Percentiles rank a stretch among this genome's conserved stretches.
Evolutionary conservation across 2,113 vertebrate species (phyloP).

Genomic region (Perognathus longimembris): DNA sequence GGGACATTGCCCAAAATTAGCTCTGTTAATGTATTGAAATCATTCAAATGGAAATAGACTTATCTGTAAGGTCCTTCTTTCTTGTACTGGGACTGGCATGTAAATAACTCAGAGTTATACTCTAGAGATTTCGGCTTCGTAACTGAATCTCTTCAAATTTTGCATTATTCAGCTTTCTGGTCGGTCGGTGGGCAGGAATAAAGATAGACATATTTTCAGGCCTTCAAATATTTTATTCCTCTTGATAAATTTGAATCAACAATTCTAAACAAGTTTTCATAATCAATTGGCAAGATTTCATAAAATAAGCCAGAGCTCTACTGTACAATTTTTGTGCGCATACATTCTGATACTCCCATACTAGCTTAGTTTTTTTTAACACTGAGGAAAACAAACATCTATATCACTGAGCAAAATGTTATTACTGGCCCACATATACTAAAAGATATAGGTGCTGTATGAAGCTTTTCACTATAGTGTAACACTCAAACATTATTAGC

Average conservation of each 20-base stretch:
- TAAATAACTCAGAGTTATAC: slow-evolving; percentile 49
- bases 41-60: slow-evolving; percentile 74
- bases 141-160: slow-evolving; percentile 49
- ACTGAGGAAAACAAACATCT: too few species aligned
- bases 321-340: slow-evolving; percentile 57
- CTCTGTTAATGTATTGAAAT: slow-evolving; percentile 66
- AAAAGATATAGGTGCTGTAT: slow-evolving; percentile 45
- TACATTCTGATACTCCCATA: not conserved
- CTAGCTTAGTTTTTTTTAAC: slow-evolving; percentile 59
- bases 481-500: slow-evolving; percentile 67
- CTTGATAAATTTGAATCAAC: slow-evolving; percentile 59
- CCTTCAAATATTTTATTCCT: slow-evolving; percentile 56
- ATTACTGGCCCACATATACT: slow-evolving; percentile 60
- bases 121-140: slow-evolving; percentile 41
- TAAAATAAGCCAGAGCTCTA: not conserved
- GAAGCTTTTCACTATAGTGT: slow-evolving; percentile 36
- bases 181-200: slow-evolving; percentile 67
- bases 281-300: slow-evolving; percentile 57
- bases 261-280: slow-evolving; percentile 67
- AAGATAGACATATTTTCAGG: slow-evolving; percentile 60
- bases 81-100: slow-evolving; percentile 47
- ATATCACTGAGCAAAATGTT: slow-evolving; percentile 43
- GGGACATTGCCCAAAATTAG: slow-evolving; percentile 76
- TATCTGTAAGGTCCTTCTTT: slow-evolving; percentile 66
- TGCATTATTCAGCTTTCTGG: slow-evolving; percentile 42